Conservation (phyloP, 2,888 invertebrate species). For the Troides oblongomaculatus region DNA sequence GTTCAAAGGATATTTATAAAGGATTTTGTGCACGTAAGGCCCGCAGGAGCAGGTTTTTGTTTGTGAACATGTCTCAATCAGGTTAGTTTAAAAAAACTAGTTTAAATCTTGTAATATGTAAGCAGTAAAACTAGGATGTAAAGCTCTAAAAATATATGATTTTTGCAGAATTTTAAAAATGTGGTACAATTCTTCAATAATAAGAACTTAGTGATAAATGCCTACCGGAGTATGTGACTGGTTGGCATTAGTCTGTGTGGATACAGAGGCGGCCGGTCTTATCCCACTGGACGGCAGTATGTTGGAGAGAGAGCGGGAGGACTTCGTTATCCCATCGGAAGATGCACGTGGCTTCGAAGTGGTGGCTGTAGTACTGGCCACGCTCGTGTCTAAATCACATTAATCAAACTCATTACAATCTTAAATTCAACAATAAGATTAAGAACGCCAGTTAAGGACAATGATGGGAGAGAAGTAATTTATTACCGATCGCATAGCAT, state of each 20-base stretch:
- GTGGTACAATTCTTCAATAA: too few relatives aligned
- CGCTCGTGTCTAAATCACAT: conserved; percentile 52
- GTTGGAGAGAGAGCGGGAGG: conserved; percentile 74
- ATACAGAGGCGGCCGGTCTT: conserved; percentile 90
- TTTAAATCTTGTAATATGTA: too few relatives aligned
- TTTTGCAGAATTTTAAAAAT: too few relatives aligned
- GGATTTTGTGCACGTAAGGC: too few relatives aligned
- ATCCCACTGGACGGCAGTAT: conserved; percentile 82
- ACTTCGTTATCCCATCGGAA: conserved; percentile 63
- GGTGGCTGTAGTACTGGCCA: conserved; percentile 61
- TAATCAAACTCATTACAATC: background rate
- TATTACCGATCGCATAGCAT: background rate
- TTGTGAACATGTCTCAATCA: too few relatives aligned
- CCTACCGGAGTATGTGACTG: conserved; percentile 77
- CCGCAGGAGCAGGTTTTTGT: too few relatives aligned
- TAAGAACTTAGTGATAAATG: conserved; percentile 1
- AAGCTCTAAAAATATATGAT: too few relatives aligned
- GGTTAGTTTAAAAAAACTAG: too few relatives aligned
- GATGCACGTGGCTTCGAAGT: conserved; percentile 65
- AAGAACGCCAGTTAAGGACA: background rate
- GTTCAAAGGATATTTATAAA: too few relatives aligned
- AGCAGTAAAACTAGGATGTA: too few relatives aligned
- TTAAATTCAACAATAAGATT: background rate
- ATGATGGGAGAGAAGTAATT: background rate
- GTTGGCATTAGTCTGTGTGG: conserved; percentile 86